Conservation (phyloP, 1,140 invertebrate genomes). For the Ostrea denselamellosa region DNA sequence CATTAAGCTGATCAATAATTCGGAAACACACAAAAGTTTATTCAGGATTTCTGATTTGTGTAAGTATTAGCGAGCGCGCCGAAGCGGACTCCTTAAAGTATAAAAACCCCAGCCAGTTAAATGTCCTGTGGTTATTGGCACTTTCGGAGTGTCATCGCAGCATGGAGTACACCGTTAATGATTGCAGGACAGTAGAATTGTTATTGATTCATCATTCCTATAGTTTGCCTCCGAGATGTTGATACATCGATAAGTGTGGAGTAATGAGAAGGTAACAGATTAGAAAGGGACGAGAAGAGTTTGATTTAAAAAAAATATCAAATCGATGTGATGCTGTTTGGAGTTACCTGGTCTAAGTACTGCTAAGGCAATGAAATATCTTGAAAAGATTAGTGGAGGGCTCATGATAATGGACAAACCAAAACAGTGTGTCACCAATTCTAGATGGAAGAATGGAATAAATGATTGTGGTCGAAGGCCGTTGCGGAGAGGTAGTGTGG, state of each 20-base stretch:
- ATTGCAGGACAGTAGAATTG: constrained; percentile 21
- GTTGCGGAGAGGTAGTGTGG: not conserved
- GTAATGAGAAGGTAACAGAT: not conserved
- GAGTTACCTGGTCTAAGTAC: not conserved
- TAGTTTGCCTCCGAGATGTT: constrained; percentile 17
- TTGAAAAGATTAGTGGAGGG: constrained; percentile 18
- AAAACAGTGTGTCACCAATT: constrained; percentile 18
- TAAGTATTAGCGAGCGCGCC: constrained; percentile 34
- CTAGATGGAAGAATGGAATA: constrained; percentile 10
- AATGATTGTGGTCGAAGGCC: not conserved
- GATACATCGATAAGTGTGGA: not conserved
- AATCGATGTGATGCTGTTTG: constrained; percentile 20
- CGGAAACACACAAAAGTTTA: constrained; percentile 32
- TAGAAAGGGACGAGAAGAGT: not conserved
- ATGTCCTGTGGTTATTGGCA: constrained; percentile 17
- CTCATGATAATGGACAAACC: constrained; percentile 35
- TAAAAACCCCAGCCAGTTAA: constrained; percentile 8
- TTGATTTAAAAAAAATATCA: not conserved
- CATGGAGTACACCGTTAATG: not conserved
- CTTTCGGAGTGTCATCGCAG: constrained; percentile 19
- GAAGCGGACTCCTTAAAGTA: constrained; percentile 25
- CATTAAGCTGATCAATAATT: constrained; percentile 40
- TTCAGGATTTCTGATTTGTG: constrained; percentile 32
- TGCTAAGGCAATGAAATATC: constrained; percentile 19
- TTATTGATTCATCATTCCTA: constrained; percentile 28